Percentiles rank a stretch among this genome's conserved stretches.
phyloP scores from a whole-genome alignment of 1,140 invertebrate species.

The Monochamus saltuarius region DNA sequence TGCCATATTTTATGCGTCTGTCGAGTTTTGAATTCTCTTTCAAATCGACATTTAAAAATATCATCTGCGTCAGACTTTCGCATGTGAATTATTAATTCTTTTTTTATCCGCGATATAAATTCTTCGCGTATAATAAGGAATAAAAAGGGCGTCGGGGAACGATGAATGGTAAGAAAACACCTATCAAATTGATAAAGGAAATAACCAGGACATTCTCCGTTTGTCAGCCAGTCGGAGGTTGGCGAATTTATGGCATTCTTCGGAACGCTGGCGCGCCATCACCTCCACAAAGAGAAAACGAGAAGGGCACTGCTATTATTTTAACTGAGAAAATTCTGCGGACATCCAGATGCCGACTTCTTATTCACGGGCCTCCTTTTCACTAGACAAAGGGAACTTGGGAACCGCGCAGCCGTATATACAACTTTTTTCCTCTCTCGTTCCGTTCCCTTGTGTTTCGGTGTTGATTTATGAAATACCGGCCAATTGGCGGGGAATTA shows the following conservation, averaged over 20 bases:
- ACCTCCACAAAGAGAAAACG: constrained; percentile 38
- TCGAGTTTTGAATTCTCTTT: no score
- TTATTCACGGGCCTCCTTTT: constrained; percentile 1
- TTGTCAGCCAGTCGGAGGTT: constrained; percentile 30
- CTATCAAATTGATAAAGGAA: constrained; percentile 39
- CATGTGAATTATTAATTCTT: no score
- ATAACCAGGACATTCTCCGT: constrained; percentile 30
- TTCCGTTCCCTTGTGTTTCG: not conserved
- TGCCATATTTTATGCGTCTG: no score
- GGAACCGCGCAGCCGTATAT: constrained; percentile 2
- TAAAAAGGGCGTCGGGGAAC: no score
- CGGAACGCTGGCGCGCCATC: constrained; percentile 34
- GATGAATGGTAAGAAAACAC: not conserved
- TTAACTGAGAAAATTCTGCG: constrained; percentile 40
- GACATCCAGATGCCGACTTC: constrained; percentile 35
- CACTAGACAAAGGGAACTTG: constrained; percentile 7
- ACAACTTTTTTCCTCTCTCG: not conserved
- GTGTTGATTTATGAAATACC: constrained; percentile 10
- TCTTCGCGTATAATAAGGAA: no score
- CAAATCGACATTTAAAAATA: no score
- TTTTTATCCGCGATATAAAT: no score
- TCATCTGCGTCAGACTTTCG: no score
- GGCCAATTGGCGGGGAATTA: no score
- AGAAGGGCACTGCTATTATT: constrained; percentile 35
- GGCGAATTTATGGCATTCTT: constrained; percentile 39